phyloP scores from a whole-genome alignment of 2,888 invertebrate genomes.

The Octodonta nipae region DNA sequence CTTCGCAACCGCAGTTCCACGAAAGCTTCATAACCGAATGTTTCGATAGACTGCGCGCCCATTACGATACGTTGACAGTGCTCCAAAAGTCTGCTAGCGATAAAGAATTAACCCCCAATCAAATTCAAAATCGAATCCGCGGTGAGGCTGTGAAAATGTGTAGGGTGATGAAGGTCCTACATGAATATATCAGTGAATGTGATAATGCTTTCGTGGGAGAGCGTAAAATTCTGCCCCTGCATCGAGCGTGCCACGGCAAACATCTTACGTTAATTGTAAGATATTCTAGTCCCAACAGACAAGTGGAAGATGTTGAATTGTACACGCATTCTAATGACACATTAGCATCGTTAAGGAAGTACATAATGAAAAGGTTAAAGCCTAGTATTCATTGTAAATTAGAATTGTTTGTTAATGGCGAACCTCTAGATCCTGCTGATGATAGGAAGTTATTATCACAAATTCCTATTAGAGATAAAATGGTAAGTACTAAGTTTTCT shows the following conservation, averaged over 20 bases:
- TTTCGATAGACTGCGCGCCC: conserved; percentile 73
- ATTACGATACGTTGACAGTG: conserved; percentile 69
- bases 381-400: conserved; percentile 67
- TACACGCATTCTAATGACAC: conserved; percentile 92
- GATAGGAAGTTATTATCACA: conserved; percentile 78
- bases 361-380: conserved; percentile 54
- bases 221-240: conserved; percentile 60
- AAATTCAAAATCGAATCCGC: conserved; percentile 39
- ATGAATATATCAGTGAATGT: conserved; percentile 91
- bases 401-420: conserved; percentile 81
- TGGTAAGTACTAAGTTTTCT: too few species aligned
- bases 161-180: conserved; percentile 82
- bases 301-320: conserved; percentile 82
- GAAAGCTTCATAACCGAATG: conserved; percentile 86
- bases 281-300: conserved; percentile 66
- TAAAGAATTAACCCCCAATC: conserved; percentile 36
- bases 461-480: conserved; percentile 77
- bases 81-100: conserved; percentile 40
- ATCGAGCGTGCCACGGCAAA: conserved; percentile 80
- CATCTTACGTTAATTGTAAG: conserved; percentile 76
- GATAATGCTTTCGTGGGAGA: conserved; percentile 69
- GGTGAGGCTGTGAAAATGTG: conserved; percentile 76
- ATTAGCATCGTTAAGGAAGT: conserved; percentile 68
- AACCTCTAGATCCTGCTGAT: conserved; percentile 72
- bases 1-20: conserved; percentile 70